Evolutionary conservation across 2,113 vertebrate genomes (phyloP), one percentile per base, ranked within the genome.

Genomic region (Chlorocebus sabaeus): DNA sequence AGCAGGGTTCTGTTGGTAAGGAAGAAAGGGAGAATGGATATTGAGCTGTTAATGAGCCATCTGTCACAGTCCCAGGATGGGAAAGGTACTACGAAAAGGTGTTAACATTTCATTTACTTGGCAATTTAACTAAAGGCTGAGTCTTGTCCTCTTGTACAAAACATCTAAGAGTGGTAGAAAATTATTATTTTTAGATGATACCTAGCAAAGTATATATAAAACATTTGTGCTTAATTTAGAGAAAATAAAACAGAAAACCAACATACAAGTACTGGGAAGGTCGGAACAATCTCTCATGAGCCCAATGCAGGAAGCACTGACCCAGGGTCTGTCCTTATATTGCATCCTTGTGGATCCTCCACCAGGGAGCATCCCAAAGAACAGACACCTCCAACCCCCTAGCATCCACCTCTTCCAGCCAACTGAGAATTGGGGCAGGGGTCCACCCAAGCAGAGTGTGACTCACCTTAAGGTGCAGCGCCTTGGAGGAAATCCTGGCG

Each of bases 191-290:
- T 93, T 87, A 32, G 67, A 45, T 75, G 68, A 59, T 25, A 73
- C 32, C 14, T 55, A 73, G 75, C 45, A 89, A 92, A 80, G 64
- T 61, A 16, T 70, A 0, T 80, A 27, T 75, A 45, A 75, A 80
- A 76, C 14, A 22, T 86, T 76, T 89, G 67, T 61, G 48, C 43
- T 84, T 90, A 94, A 57, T 40, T 75, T 96, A 88, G 91, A 93
- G 85, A 89, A 95, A 73, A 48, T 40, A 81, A 83, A 57, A 40
- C 27, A 87, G 68, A 90, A 79, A 84, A 50, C 81, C 48, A 52
- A 6, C 13, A 48, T n/a, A n/a, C 17, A 3, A 40, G 25, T 45
- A 14, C 25, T 27, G 6, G 6, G 76, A 61, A 18, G 43, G 9
- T 16, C 2, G 25, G 75, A 30, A 23, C 17, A 16, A 0, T 20